Evolutionary conservation across 2,797 vertebrate genomes (phyloP), one percentile per base, ranked within the genome.

Genomic region (Amblyraja radiata): DNA sequence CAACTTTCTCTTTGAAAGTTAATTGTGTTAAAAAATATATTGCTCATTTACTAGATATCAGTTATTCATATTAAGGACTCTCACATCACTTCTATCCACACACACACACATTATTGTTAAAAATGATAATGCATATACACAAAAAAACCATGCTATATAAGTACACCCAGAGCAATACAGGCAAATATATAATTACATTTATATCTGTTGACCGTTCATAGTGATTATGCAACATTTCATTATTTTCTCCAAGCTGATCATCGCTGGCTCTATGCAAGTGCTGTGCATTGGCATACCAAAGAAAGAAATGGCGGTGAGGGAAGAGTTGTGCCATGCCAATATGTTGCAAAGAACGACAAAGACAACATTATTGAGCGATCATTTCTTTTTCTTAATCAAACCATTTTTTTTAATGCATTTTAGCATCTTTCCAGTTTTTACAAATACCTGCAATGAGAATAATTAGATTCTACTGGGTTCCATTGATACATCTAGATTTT

Each of bases 211-310:
- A 92, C 71, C 28, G 90, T 16, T 92, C 90, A 76, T 46, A 54
- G 68, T 76, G 90, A 92, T 76, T 74, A 92, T 76, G 90, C 71
- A 92, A 92, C 36, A 92, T 76, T 76, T 92, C 90, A 92, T 28
- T 92, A 76, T 7, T 58, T 92, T 76, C 90, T 92, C 73, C 90
- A 76, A 13, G 90, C 71, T 92, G 71, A 92, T 71, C 88, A 39
- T 91, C 90, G 0, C 21, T 39, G 73, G 90, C 36, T 74, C 28
- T 58, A 92, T 0, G 6, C 71, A 76, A 73, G 68, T 46, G 36
- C 90, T 73, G 39, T 71, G 74, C 90, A 74, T 14, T 73, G 71
- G 36, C 90, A 71, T 76, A 73, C 1, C 90, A 92, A 92, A 71
- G 65, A 39, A 68, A 76, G 68, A 92, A 54, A 76, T 16, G 23